These are phyloP conservation scores for Formicarius rufipectus DNA, from an alignment of 2,113 vertebrate genomes.

Conservation along the genomic window DNA sequence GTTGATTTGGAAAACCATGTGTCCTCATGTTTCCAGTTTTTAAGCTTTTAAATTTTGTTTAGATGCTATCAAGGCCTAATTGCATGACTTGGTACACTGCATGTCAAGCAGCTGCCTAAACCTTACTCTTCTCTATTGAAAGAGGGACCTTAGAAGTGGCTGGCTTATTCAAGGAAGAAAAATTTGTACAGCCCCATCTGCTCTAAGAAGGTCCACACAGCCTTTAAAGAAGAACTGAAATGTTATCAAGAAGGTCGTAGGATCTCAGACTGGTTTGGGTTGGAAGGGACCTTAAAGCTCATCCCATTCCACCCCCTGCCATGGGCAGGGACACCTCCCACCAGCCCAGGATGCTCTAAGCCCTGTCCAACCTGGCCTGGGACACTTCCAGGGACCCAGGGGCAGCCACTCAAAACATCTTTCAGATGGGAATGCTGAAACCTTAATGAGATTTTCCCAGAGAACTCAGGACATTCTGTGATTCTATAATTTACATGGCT, in stretches of 20 bases:
- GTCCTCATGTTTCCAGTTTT: rapidly evolving
- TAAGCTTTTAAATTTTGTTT: neutral
- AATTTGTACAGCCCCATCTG: neutral
- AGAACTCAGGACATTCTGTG: neutral
- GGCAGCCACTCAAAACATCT: neutral
- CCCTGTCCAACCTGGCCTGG: neutral
- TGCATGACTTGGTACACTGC: neutral
- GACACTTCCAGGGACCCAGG: neutral
- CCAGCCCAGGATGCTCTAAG: neutral
- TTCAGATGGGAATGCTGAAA: neutral
- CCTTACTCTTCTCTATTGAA: neutral
- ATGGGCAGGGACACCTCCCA: neutral
- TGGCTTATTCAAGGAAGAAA: neutral
- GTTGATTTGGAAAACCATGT: rapidly evolving
- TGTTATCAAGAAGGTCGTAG: neutral
- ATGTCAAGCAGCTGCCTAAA: neutral
- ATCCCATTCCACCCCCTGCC: neutral
- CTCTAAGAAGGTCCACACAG: neutral
- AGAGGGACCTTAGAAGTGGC: neutral
- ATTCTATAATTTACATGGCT: neutral
- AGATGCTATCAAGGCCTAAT: rapidly evolving
- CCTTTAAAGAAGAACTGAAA: no score
- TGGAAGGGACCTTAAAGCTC: neutral
- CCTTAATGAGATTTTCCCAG: neutral
- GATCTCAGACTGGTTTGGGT: neutral